These are phyloP conservation scores for Prietella phreatophila DNA, from an alignment of 2,113 vertebrate genomes.

Conservation along the genomic window DNA sequence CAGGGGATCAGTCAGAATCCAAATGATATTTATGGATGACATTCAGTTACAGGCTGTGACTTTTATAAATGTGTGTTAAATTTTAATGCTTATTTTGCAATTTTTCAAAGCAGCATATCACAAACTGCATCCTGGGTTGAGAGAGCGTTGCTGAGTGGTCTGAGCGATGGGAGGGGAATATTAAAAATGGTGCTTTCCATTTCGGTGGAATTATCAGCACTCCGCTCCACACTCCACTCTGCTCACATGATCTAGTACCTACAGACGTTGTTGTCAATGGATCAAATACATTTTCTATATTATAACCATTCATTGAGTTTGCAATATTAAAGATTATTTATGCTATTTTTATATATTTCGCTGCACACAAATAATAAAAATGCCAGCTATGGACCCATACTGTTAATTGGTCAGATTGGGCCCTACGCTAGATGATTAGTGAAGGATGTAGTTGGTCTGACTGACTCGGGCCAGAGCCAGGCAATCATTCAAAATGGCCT, in stretches of 20 bases:
- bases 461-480: not conserved
- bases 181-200: too few relatives aligned
- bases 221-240: too few relatives aligned
- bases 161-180: too few relatives aligned
- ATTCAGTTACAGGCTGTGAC: too few relatives aligned
- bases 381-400: not conserved
- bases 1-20: not conserved
- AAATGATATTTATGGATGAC: too few relatives aligned
- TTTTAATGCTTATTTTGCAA: too few relatives aligned
- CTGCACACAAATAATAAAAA: not conserved
- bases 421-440: not conserved
- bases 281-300: not conserved
- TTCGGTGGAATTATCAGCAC: too few relatives aligned
- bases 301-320: not conserved
- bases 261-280: not conserved
- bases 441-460: not conserved
- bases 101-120: too few relatives aligned
- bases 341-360: not conserved
- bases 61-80: too few relatives aligned
- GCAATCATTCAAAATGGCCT: not conserved
- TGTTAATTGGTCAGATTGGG: not conserved
- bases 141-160: too few relatives aligned
- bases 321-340: not conserved
- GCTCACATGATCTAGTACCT: too few relatives aligned
- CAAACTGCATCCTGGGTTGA: too few relatives aligned